Evolutionary conservation across 2,797 vertebrate species (phyloP), one percentile per base, ranked within the genome.

Genomic region (Merluccius polli): DNA sequence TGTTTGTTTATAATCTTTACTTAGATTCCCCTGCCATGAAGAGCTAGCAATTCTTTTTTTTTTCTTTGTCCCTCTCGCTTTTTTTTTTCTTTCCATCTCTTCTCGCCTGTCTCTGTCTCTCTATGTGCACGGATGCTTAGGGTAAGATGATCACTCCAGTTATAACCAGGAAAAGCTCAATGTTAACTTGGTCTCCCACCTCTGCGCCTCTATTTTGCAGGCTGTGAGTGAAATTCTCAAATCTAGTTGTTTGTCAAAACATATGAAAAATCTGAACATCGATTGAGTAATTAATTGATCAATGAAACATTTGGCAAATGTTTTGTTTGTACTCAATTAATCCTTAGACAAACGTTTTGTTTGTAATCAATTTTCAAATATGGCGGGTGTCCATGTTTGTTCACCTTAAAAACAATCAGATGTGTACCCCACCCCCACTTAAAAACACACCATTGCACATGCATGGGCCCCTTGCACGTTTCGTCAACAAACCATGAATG

Each of bases 401-500:
- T 65, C 24, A 65, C 11, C 59, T 27, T 65, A 8, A 65, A 65
- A 24, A 65, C 59, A 65, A 65, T 65, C 59, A 65, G 10, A n/a
- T 59, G n/a, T 27, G 0, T 52, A 27, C 38, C 38, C 12, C 44
- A 18, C 44, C 18, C 15, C 15, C 52, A 24, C 52, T 27, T 27
- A 0, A 65, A 65, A 27, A 13, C 59, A 27, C 59, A 65, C 59
- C 59, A 24, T 65, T 27, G 4, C 9, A 65, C 59, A 59, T 3
- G 3, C 21, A 11, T 63, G n/a, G 52, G 18, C 10, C 7, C n/a
- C n/a, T 48, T 63, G 52, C n/a, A 4, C n/a, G 8, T 24, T 63
- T 63, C 10, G 81, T 83, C 75, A 90, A 81, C 83, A 88, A 88
- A 89, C 92, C 90, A 79, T 89, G 85, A 93, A 94, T 92, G 89